A percentile compares a stretch with the other conserved stretches of the same genome.
phyloP scores from a whole-genome alignment of 1,140 invertebrate species.

The Brachionus manjavacas region DNA sequence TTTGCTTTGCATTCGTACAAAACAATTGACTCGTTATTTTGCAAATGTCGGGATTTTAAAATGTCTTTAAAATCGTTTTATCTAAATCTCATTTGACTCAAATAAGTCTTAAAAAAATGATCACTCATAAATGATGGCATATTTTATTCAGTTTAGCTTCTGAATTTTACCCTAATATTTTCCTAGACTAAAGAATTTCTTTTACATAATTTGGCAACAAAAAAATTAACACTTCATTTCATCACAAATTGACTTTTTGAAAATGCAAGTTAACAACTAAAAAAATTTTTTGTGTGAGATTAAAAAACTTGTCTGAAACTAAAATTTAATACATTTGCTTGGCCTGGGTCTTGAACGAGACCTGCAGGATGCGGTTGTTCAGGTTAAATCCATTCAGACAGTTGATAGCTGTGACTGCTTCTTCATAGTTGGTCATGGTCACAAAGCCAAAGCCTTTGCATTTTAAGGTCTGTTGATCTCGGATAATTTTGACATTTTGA shows the following conservation, averaged over 20 bases:
- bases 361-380: slow-evolving; percentile 92
- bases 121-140: neutral
- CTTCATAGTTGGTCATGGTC: slow-evolving; percentile 99
- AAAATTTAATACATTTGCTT: slow-evolving; percentile 32
- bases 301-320: slow-evolving; percentile 7
- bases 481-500: slow-evolving; percentile 89
- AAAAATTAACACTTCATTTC: slow-evolving; percentile 14
- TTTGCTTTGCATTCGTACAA: slow-evolving; percentile 1
- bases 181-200: neutral
- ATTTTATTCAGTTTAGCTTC: slow-evolving; percentile 40
- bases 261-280: slow-evolving; percentile 1
- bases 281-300: neutral
- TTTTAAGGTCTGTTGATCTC: slow-evolving; percentile 94
- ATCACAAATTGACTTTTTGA: neutral
- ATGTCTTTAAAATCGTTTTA: neutral
- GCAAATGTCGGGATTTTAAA: neutral
- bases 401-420: slow-evolving; percentile 92
- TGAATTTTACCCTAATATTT: slow-evolving; percentile 19
- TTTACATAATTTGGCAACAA: neutral
- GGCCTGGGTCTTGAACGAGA: slow-evolving; percentile 78
- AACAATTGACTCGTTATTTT: neutral
- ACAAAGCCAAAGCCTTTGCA: slow-evolving; percentile 99
- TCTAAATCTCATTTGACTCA: neutral
- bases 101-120: neutral
- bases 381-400: slow-evolving; percentile 94